These are phyloP conservation scores for Abramis brama DNA, from an alignment of 2,113 vertebrate genomes.

Conservation along the genomic window DNA sequence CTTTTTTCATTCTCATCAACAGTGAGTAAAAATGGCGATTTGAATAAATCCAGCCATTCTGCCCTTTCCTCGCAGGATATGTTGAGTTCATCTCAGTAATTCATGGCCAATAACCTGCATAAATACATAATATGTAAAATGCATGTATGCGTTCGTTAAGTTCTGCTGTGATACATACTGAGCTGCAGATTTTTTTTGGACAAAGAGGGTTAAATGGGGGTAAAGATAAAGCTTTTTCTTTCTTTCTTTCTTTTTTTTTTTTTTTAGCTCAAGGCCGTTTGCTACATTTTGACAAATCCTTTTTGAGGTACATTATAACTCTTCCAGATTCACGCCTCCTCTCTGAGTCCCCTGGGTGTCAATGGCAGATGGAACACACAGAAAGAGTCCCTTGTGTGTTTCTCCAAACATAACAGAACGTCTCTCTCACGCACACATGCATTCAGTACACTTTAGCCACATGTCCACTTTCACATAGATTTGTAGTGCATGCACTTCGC, in stretches of 20 bases:
- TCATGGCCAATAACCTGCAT: background rate
- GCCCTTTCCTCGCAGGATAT: background rate
- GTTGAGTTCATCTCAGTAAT: background rate
- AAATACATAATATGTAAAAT: background rate
- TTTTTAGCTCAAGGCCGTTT: conserved; percentile 67
- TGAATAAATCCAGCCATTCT: background rate
- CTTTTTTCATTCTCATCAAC: background rate
- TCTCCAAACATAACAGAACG: conserved; percentile 58
- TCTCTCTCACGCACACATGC: conserved; percentile 33
- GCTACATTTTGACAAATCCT: conserved; percentile 66
- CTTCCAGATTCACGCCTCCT: conserved; percentile 55
- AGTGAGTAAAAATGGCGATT: background rate
- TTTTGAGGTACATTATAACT: conserved; percentile 75
- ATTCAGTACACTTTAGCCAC: conserved; percentile 3
- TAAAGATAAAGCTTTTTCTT: conserved; percentile 45
- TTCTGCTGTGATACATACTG: background rate
- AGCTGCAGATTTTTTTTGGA: conserved; percentile 63
- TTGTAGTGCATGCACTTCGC: no score
- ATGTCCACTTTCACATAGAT: background rate
- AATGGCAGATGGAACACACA: conserved; percentile 82
- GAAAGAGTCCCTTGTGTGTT: conserved; percentile 76
- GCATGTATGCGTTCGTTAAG: background rate
- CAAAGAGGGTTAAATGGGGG: conserved; percentile 59
- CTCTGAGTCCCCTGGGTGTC: conserved; percentile 77
- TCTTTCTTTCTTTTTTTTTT: no score